Evolutionary conservation across 2,797 vertebrate genomes (phyloP), one percentile per base, ranked within the genome.

Genomic region (Melanotaenia nigrans): DNA sequence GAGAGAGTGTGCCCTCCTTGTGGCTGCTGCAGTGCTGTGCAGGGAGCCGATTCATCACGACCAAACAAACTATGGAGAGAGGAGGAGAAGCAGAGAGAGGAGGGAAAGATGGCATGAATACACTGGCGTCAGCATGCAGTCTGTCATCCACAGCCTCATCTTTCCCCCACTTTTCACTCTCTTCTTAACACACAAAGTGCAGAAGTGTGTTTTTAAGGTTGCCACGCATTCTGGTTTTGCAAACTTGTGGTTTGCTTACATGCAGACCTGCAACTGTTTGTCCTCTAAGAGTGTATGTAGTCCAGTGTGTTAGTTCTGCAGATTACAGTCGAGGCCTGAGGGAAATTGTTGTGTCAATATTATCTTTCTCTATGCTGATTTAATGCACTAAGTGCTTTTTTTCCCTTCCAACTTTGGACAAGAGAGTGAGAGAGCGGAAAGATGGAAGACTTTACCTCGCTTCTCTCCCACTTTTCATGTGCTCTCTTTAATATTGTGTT

Each of bases 41-140:
- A 81, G 68, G 82, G 79, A 89, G 89, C 85, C 85, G 78, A 93
- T 93, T 93, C 88, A 93, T 93, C 91, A 92, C 83, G 62, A 89
- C 81, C 90, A 90, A 91, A 91, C 90, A 92, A 91, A 91, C 82
- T 79, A 88, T 79, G 75, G 80, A 82, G 82, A 77, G 77, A 77
- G 80, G 84, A 66, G 84, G 68, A 68, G 74, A 71, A 67, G 73
- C n/a, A 22, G 49, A 20, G 40, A 20, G 55, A 61, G 57, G 59
- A 61, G 68, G 61, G 74, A 51, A 18, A 60, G 79, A 78, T 61
- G 64, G 77, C 82, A 62, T 45, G 82, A 77, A 81, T 80, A 80
- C 79, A 85, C 83, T 73, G 73, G 83, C 78, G 81, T 91, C 89
- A 90, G 86, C 90, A 91, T 84, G 81, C 88, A 89, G 85, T 89